These are phyloP conservation scores for Gymnoscelis rufifasciata DNA, from an alignment of 2,888 invertebrate species.

Conservation along the genomic window DNA sequence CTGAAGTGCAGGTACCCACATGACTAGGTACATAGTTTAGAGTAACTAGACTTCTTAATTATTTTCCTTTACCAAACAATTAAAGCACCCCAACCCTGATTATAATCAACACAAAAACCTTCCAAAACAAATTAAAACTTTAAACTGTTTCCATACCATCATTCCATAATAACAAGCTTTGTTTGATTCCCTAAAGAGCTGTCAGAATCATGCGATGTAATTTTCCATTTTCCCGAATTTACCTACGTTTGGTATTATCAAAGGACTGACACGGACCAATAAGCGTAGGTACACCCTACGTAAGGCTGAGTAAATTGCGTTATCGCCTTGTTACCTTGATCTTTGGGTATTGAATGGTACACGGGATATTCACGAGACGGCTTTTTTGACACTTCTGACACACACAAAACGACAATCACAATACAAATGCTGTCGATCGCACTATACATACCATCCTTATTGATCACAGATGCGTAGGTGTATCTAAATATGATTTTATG, in stretches of 20 bases:
- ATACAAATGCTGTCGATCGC: too few relatives aligned
- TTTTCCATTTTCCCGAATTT: slow-evolving; percentile 34
- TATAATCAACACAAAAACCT: slow-evolving; percentile 2
- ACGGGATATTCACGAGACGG: neutral
- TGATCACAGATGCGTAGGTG: too few relatives aligned
- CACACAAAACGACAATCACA: too few relatives aligned
- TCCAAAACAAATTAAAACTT: slow-evolving; percentile 24
- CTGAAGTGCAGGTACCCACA: too few relatives aligned
- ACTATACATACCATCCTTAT: too few relatives aligned
- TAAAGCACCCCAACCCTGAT: neutral
- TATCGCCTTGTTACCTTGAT: slow-evolving; percentile 4
- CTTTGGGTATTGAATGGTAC: neutral
- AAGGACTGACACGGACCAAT: slow-evolving; percentile 26
- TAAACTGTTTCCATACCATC: slow-evolving; percentile 18
- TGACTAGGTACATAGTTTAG: too few relatives aligned
- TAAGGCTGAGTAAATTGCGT: slow-evolving; percentile 4
- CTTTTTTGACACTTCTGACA: neutral
- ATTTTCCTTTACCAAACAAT: too few relatives aligned
- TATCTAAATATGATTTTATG: too few relatives aligned
- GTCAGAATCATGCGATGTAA: slow-evolving; percentile 40
- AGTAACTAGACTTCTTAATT: too few relatives aligned
- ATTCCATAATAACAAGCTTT: slow-evolving; percentile 25
- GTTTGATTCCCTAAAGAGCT: slow-evolving; percentile 31
- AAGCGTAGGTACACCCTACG: slow-evolving; percentile 18
- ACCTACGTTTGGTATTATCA: slow-evolving; percentile 17